Conservation (phyloP, 1,140 invertebrate genomes). For the Scaptomyza hsui region DNA sequence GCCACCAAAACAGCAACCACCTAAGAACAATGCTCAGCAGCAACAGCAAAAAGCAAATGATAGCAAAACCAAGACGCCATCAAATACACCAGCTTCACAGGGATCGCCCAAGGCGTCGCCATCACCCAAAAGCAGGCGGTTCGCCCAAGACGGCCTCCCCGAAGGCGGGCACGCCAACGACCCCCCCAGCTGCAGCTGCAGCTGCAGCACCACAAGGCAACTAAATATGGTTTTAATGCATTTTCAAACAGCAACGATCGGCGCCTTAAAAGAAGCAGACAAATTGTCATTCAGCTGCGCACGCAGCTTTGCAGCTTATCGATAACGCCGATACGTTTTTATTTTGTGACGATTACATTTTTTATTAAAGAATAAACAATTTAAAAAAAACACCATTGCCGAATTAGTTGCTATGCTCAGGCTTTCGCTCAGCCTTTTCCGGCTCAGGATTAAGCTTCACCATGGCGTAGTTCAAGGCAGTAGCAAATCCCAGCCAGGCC, state of each 20-base stretch:
- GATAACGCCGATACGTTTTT: slow-evolving; percentile 30
- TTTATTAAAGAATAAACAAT: slow-evolving; percentile 37
- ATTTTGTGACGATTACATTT: slow-evolving; percentile 37
- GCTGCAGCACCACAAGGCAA: slow-evolving; percentile 34
- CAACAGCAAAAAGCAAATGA: slow-evolving; percentile 27
- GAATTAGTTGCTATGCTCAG: background rate
- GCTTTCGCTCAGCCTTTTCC: background rate
- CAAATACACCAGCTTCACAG: slow-evolving; percentile 47
- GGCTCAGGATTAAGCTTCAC: slow-evolving; percentile 66
- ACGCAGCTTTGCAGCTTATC: slow-evolving; percentile 19
- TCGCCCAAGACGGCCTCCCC: slow-evolving; percentile 54
- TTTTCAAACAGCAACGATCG: slow-evolving; percentile 48
- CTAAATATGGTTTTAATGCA: slow-evolving; percentile 52
- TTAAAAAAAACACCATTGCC: slow-evolving; percentile 20
- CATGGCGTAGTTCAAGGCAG: slow-evolving; percentile 68
- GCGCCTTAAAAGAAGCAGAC: background rate
- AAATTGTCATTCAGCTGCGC: slow-evolving; percentile 3
- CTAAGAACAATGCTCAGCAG: slow-evolving; percentile 28
- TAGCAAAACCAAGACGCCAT: slow-evolving; percentile 54
- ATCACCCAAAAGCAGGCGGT: slow-evolving; percentile 48
- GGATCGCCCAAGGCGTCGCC: slow-evolving; percentile 45
- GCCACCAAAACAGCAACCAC: slow-evolving; percentile 53
- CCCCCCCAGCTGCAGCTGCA: slow-evolving; percentile 26
- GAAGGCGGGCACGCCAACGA: slow-evolving; percentile 53
- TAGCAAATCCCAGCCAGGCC: slow-evolving; percentile 90